Evolutionary conservation across 2,797 vertebrate species (phyloP).

Genomic region (Alauda arvensis): DNA sequence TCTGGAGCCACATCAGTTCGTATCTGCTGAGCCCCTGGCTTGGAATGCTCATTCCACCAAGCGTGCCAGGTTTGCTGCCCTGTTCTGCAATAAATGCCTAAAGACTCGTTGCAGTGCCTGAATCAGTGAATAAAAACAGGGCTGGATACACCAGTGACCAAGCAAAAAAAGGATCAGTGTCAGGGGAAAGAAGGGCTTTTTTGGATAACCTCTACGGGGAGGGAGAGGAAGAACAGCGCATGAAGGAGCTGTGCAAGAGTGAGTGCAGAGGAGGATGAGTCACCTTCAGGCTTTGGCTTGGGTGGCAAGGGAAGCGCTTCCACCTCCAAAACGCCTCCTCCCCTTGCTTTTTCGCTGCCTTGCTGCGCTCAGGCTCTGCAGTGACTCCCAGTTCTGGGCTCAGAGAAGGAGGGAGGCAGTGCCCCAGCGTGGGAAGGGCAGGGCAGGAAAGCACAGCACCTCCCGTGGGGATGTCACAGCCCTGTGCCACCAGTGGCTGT

Average conservation of each 20-base stretch:
- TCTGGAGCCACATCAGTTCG: neutral
- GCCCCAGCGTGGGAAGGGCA: neutral
- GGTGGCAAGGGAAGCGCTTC: neutral
- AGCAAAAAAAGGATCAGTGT: neutral
- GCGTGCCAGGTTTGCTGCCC: neutral
- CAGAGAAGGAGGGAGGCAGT: neutral
- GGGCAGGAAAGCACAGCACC: neutral
- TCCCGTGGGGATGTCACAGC: neutral
- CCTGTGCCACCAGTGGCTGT: neutral
- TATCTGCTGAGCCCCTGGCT: neutral
- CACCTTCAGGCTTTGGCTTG: slow-evolving; percentile 28
- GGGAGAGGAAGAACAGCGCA: neutral
- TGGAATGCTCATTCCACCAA: neutral
- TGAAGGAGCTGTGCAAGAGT: neutral
- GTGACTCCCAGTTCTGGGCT: neutral
- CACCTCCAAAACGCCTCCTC: neutral
- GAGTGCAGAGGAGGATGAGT: slow-evolving; percentile 38
- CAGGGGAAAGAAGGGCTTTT: neutral
- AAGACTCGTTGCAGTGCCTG: neutral
- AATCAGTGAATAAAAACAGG: neutral
- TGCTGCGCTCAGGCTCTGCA: neutral
- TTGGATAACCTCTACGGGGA: neutral
- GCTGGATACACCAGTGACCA: neutral
- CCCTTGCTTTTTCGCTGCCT: neutral
- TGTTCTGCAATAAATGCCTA: neutral